Base-by-base conservation (phyloP, 2,113 vertebrate genomes). In the Scolopax mira region DNA sequence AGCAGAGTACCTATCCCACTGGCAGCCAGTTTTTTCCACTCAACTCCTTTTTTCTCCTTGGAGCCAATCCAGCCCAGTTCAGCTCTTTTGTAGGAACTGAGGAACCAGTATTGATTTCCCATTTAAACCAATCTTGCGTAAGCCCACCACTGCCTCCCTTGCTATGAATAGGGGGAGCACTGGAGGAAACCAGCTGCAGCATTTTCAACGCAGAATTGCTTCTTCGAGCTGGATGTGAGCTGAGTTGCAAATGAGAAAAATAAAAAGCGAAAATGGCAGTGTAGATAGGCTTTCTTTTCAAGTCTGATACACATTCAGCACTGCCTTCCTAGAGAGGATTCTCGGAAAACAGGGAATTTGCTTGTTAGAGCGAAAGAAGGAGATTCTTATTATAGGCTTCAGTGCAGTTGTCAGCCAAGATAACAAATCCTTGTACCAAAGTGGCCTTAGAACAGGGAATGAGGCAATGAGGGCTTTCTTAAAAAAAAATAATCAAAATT, bases 81-180 rank as follows among this genome's bases (percentile, higher is more conserved):
- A 94, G 97, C 96, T 97, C 95, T 97, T 97, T 94, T 96, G 95
- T 95, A 96, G 96, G 92, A 90, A n/a, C 85, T 62, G 89, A 96
- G 95, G 97, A 97, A 96, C 93, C 71, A 93, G 93, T 95, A 96
- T 94, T 96, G 92, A 94, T 97, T 97, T 97, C 94, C 94, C 96
- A 97, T 97, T 96, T 96, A 85, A 89, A 21, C 66, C 92, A 81
- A 93, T 96, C 93, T 93, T 71, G 86, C 27, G n/a, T 85, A 54
- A 94, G 92, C 86, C 89, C 57, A 92, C 84, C 87, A 10, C 75
- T 95, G 86, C 94, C 96, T 97, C 64, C 89, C 93, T 93, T 8
- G 10, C 92, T 88, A 7, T 95, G 93, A 97, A 90, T 77, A 61
- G 71, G 52, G 61, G 69, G 23, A 85, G 81, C 48, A 2, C 73